These are phyloP conservation scores for Spilosoma lubricipeda DNA, from an alignment of 2,888 invertebrate genomes.

Conservation along the genomic window DNA sequence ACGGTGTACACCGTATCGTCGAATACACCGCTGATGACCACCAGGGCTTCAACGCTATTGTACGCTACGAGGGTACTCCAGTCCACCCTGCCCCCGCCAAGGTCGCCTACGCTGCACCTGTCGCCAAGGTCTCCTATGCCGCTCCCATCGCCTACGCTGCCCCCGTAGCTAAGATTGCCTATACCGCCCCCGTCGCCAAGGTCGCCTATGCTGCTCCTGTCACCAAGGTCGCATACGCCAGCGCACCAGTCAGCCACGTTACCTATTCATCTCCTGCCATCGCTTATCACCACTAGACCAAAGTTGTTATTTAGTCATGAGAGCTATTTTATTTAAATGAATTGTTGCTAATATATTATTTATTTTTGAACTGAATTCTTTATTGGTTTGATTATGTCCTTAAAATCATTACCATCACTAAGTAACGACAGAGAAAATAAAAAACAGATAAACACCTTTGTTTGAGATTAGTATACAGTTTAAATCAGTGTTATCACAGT, in stretches of 20 bases:
- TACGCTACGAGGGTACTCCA: conserved; percentile 76
- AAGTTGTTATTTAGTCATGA: conserved; percentile 20
- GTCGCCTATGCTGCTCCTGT: conserved; percentile 54
- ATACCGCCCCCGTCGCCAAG: background rate
- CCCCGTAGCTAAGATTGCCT: background rate
- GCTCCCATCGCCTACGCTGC: background rate
- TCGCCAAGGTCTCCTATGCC: conserved; percentile 20
- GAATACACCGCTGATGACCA: conserved; percentile 82
- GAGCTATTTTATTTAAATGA: conserved; percentile 56
- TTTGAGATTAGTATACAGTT: too few species aligned
- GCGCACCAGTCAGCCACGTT: conserved; percentile 62
- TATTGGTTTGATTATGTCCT: background rate
- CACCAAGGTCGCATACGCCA: conserved; percentile 29
- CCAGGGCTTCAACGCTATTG: conserved; percentile 82
- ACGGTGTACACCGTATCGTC: conserved; percentile 83
- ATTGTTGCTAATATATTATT: conserved; percentile 55
- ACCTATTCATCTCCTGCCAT: conserved; percentile 73
- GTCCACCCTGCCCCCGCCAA: conserved; percentile 51
- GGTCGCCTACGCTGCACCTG: conserved; percentile 46
- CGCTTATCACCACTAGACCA: conserved; percentile 74
- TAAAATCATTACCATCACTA: background rate
- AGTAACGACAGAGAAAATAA: too few species aligned
- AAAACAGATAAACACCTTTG: too few species aligned
- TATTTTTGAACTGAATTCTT: background rate
- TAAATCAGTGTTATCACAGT: too few species aligned